phyloP scores from a whole-genome alignment of 1,140 invertebrate genomes.

The Bombus huntii region DNA sequence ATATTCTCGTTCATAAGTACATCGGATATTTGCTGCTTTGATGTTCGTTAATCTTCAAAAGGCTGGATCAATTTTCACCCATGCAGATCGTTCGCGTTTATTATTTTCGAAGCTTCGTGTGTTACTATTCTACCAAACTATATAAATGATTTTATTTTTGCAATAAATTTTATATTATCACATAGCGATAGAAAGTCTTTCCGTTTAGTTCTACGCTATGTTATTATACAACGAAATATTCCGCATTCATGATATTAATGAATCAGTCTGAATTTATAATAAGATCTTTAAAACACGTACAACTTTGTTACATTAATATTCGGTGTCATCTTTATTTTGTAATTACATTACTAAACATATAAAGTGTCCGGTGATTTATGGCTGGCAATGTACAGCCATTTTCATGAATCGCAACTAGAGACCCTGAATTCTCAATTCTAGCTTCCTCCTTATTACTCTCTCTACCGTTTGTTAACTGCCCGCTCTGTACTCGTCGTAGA shows the following conservation, averaged over 20 bases:
- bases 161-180: too few species aligned
- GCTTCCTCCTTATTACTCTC: too few species aligned
- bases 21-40: not conserved
- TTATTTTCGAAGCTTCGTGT: too few species aligned
- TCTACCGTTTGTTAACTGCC: not conserved
- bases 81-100: not conserved
- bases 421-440: not conserved
- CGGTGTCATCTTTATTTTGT: not conserved
- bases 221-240: too few species aligned
- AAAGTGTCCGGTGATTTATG: too few species aligned
- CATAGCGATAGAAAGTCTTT: too few species aligned
- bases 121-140: not conserved
- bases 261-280: too few species aligned
- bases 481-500: not conserved
- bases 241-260: too few species aligned
- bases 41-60: not conserved
- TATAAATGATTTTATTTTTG: too few species aligned
- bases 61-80: not conserved
- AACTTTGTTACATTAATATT: not conserved
- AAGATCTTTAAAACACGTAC: not conserved
- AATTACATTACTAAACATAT: not conserved
- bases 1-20: not conserved
- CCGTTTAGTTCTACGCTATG: too few species aligned
- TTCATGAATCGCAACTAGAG: not conserved
- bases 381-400: not conserved